A percentile compares a stretch with the other conserved stretches of the same genome.
These are phyloP conservation scores for Zaprionus bogoriensis DNA, from an alignment of 2,888 invertebrate genomes.

Conservation along the genomic window DNA sequence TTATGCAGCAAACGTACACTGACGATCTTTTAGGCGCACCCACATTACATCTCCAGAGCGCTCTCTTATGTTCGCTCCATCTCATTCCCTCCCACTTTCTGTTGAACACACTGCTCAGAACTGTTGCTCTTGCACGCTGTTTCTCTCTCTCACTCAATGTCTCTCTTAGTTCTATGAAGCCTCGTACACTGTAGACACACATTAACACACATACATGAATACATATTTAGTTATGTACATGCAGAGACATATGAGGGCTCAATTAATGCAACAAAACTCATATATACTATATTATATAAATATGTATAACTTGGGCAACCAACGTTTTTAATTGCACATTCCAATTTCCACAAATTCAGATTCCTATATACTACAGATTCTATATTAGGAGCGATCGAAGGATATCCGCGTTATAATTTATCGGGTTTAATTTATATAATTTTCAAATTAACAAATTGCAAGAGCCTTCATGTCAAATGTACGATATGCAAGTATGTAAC, in stretches of 20 bases:
- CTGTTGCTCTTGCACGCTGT: neutral
- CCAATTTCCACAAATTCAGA: too few species aligned
- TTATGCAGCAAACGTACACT: conserved; percentile 53
- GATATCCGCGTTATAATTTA: too few species aligned
- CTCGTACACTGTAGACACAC: too few species aligned
- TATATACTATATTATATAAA: too few species aligned
- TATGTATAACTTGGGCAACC: too few species aligned
- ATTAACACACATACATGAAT: neutral
- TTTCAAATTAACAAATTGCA: too few species aligned
- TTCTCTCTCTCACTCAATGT: neutral
- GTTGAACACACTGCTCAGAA: neutral
- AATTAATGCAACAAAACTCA: neutral
- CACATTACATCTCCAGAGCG: conserved; percentile 40
- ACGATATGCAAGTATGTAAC: too few species aligned
- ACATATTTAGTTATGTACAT: neutral
- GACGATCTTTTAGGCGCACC: conserved; percentile 57
- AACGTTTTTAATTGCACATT: too few species aligned
- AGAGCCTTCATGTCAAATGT: too few species aligned
- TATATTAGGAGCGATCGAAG: too few species aligned
- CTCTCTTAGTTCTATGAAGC: neutral
- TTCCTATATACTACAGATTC: too few species aligned
- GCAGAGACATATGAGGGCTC: neutral
- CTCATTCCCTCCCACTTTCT: conserved; percentile 13
- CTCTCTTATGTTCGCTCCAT: conserved; percentile 29
- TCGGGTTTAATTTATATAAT: too few species aligned